A percentile compares a stretch with the other conserved stretches of the same genome.
Conservation (phyloP, 2,113 vertebrate genomes). For the Bambusicola thoracicus region DNA sequence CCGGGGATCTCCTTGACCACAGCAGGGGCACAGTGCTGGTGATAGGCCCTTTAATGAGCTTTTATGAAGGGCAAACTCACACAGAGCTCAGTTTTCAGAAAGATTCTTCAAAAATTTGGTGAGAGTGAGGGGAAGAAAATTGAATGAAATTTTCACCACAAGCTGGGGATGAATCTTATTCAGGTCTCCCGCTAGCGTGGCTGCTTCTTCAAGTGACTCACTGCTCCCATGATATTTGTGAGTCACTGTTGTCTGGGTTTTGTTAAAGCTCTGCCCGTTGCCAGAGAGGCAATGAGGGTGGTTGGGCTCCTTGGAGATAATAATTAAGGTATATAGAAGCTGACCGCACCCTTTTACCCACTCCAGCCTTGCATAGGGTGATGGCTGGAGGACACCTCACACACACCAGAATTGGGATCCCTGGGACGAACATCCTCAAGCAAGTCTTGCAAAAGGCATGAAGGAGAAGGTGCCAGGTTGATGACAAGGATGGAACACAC, state of each 20-base stretch:
- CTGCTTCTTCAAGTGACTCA: slow-evolving; percentile 40
- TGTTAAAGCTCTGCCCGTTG: slow-evolving; percentile 11
- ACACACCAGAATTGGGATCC: neutral
- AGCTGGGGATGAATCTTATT: neutral
- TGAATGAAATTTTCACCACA: neutral
- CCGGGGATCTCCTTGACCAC: neutral
- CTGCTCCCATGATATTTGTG: slow-evolving; percentile 35
- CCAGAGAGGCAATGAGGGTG: neutral
- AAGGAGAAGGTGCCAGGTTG: neutral
- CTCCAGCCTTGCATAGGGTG: neutral
- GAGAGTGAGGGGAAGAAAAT: neutral
- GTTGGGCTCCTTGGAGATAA: neutral
- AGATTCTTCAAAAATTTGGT: neutral
- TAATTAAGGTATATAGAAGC: neutral
- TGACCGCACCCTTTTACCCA: slow-evolving; percentile 34
- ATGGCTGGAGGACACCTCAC: neutral
- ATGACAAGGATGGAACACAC: neutral
- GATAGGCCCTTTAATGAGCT: neutral
- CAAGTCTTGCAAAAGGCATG: neutral
- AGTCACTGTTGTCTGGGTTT: slow-evolving; percentile 48
- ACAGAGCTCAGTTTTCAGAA: neutral
- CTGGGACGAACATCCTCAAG: neutral
- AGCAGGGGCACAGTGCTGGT: neutral
- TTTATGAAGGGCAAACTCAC: neutral
- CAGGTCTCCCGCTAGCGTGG: neutral